Evolutionary conservation across 2,888 invertebrate species (phyloP).

Genomic region (Gisinianus flammeolus): DNA sequence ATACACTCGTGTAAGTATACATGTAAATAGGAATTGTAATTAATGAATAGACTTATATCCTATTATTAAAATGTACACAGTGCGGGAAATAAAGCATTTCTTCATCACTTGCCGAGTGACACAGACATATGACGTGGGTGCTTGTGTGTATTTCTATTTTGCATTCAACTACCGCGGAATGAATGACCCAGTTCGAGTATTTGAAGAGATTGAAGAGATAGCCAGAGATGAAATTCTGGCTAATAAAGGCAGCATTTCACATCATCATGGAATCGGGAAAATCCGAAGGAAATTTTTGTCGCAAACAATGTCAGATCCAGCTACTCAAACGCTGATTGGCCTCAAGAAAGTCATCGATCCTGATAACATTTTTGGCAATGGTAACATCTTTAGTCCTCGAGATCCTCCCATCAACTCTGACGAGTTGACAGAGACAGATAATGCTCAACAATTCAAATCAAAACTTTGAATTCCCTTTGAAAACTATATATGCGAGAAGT

Average conservation of each 20-base stretch:
- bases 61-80: no score
- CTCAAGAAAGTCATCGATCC: slow-evolving; percentile 90
- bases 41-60: no score
- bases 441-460: no score
- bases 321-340: slow-evolving; percentile 76
- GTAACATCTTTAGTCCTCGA: slow-evolving; percentile 77
- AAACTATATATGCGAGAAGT: no score
- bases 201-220: slow-evolving; percentile 84
- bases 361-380: slow-evolving; percentile 88
- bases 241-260: slow-evolving; percentile 89
- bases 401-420: no score
- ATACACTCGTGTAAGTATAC: no score
- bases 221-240: slow-evolving; percentile 92
- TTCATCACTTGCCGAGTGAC: slow-evolving; percentile 85
- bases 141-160: slow-evolving; percentile 95
- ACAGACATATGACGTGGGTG: slow-evolving; percentile 96
- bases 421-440: no score
- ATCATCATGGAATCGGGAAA: slow-evolving; percentile 97
- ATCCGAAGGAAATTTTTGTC: slow-evolving; percentile 84
- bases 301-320: slow-evolving; percentile 81
- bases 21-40: no score
- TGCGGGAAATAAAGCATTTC: slow-evolving; percentile 68
- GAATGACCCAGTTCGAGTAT: slow-evolving; percentile 75
- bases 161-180: slow-evolving; percentile 73
- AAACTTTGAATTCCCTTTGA: no score